A percentile compares a stretch with the other conserved stretches of the same genome.
phyloP scores from a whole-genome alignment of 2,888 invertebrate genomes.

The Cotesia congregata region DNA sequence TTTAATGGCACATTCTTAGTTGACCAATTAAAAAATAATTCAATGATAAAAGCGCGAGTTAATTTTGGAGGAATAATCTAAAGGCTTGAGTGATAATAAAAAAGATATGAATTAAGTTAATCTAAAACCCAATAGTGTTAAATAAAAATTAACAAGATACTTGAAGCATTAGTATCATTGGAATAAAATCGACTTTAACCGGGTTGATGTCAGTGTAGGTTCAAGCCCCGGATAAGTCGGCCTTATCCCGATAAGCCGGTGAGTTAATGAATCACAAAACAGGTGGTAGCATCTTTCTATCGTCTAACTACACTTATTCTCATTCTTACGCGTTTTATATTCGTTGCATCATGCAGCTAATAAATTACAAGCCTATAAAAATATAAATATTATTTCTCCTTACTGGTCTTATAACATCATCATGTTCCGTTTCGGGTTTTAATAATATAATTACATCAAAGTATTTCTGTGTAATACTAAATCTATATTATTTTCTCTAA shows the following conservation, averaged over 20 bases:
- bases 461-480: no score
- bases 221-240: constrained; percentile 70
- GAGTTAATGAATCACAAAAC: constrained; percentile 71
- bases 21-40: background rate
- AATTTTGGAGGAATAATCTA: background rate
- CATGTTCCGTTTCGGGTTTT: no score
- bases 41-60: background rate
- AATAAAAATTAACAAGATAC: constrained; percentile 44
- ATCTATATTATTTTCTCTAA: no score
- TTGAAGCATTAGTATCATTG: constrained; percentile 64
- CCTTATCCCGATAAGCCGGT: constrained; percentile 71
- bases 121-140: constrained; percentile 38
- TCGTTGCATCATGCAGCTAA: constrained; percentile 5
- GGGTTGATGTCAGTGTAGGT: constrained; percentile 63
- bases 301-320: background rate
- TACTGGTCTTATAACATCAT: background rate
- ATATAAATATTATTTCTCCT: background rate
- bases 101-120: background rate
- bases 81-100: background rate
- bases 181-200: constrained; percentile 70
- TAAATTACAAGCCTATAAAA: background rate
- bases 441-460: no score
- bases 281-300: constrained; percentile 65
- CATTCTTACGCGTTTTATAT: background rate
- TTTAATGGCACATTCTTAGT: no score